Evolutionary conservation across 2,113 vertebrate genomes (phyloP).

Genomic region (Rhineura floridana): DNA sequence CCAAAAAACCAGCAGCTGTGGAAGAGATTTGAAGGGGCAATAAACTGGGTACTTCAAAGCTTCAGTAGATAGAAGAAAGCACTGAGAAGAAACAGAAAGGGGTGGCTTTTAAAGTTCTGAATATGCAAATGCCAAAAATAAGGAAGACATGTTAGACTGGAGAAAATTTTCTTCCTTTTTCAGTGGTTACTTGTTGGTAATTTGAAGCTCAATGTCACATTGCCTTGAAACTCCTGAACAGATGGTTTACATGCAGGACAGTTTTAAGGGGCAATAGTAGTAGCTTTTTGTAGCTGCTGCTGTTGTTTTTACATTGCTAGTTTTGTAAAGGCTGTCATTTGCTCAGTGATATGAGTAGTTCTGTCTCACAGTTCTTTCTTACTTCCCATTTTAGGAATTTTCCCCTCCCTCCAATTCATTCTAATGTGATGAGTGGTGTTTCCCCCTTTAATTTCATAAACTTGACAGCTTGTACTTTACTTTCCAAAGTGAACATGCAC

Average conservation of each 20-base stretch:
- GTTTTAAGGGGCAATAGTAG: background rate
- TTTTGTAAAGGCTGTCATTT: background rate
- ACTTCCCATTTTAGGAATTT: conserved; percentile 27
- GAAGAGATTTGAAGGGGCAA: background rate
- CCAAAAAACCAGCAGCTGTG: background rate
- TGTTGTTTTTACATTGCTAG: rapidly evolving
- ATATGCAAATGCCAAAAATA: background rate
- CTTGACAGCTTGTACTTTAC: background rate
- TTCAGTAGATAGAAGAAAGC: background rate
- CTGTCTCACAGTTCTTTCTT: background rate
- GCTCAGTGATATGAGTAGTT: conserved; percentile 2
- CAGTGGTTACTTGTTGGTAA: background rate
- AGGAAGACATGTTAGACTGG: background rate
- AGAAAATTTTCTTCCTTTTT: background rate
- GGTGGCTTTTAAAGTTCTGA: background rate
- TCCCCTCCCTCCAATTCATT: background rate
- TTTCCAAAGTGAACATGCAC: background rate
- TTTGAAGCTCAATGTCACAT: background rate
- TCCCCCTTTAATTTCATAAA: background rate
- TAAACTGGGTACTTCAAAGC: background rate
- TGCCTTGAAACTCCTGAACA: conserved; percentile 24
- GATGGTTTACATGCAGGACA: background rate
- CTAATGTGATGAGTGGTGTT: background rate
- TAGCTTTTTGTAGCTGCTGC: too few relatives aligned
- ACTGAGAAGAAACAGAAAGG: background rate